A percentile compares a stretch with the other conserved stretches of the same genome.
phyloP scores from a whole-genome alignment of 2,888 invertebrate genomes.

The Piscicola geometra region DNA sequence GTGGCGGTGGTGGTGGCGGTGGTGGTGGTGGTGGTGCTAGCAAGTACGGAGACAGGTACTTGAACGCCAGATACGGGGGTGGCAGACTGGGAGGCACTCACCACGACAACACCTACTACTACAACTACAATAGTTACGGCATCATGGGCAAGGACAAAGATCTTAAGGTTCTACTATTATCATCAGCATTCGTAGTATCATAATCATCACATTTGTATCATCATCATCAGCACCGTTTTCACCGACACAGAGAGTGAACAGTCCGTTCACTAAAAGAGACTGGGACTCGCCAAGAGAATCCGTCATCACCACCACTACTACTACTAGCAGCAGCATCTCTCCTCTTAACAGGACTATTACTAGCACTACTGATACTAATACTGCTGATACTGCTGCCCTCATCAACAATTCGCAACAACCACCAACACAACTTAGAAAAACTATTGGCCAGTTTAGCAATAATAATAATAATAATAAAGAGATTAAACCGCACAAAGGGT shows the following conservation, averaged over 20 bases:
- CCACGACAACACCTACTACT: not conserved
- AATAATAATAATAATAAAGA: not conserved
- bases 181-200: not conserved
- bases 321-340: not conserved
- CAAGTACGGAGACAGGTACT: not conserved
- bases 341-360: not conserved
- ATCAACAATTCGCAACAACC: no score
- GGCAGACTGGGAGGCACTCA: not conserved
- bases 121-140: not conserved
- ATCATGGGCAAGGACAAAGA: not conserved
- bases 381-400: no score
- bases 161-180: slow-evolving; percentile 1
- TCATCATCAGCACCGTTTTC: not conserved
- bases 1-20: not conserved
- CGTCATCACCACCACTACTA: not conserved
- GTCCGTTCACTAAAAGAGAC: slow-evolving; percentile 1
- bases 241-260: not conserved
- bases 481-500: not conserved
- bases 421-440: no score
- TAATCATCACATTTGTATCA: no score
- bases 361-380: not conserved
- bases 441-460: not conserved
- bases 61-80: not conserved
- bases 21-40: not conserved
- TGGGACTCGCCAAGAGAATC: not conserved